Conservation (phyloP, 1,140 invertebrate genomes). For the Vanessa tameamea region DNA sequence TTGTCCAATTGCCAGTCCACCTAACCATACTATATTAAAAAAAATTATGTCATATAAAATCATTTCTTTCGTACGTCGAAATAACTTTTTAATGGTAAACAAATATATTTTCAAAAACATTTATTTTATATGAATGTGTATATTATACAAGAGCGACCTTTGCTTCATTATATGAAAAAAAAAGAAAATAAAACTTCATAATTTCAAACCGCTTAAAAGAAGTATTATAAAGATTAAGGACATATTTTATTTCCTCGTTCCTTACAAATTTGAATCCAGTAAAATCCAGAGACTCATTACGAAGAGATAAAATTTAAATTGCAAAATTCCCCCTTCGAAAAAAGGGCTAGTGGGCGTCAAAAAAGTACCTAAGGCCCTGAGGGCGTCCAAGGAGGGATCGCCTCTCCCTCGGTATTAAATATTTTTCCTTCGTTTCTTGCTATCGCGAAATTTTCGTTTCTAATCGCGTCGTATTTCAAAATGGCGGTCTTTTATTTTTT, state of each 20-base stretch:
- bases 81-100: too few species aligned
- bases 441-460: constrained; percentile 32
- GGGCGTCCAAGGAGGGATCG: constrained; percentile 32
- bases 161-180: neutral
- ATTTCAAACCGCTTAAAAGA: constrained; percentile 22
- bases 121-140: neutral
- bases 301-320: constrained; percentile 77
- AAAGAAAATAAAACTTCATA: constrained; percentile 4
- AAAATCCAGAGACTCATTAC: constrained; percentile 62
- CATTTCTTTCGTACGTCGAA: too few species aligned
- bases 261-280: constrained; percentile 47
- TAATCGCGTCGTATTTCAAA: constrained; percentile 27
- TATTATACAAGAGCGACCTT: neutral
- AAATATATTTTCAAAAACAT: too few species aligned
- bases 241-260: constrained; percentile 31
- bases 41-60: too few species aligned
- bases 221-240: constrained; percentile 35
- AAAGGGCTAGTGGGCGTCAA: constrained; percentile 69
- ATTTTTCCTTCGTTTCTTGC: constrained; percentile 49
- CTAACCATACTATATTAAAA: too few species aligned
- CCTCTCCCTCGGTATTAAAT: constrained; percentile 47
- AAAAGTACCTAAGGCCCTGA: constrained; percentile 54
- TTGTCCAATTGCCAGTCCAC: too few species aligned
- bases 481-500: constrained; percentile 29
- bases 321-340: constrained; percentile 68